Base-by-base conservation (phyloP, 2,888 invertebrate species). In the Zaprionus bogoriensis region DNA sequence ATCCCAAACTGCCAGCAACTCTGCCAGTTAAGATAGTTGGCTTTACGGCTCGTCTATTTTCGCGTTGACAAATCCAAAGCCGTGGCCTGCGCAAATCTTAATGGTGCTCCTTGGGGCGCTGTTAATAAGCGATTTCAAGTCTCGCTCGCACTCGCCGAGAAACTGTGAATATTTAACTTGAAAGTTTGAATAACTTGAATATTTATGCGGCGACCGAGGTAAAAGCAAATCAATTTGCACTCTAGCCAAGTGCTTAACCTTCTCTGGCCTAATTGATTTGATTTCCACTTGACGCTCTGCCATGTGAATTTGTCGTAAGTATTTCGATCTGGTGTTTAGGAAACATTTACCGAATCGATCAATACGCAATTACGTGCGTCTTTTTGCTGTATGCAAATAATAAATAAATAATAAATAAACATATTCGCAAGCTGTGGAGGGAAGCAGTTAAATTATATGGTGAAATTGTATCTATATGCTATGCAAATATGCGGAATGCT, bases 351-450 rank as follows among this genome's bases (percentile, higher is more conserved):
- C 23, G 55, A 63, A 84, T 77, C 87, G 71, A 81, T 84, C 87
- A 86, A 81, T 84, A 81, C 77, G 81, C 81, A 81, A 81, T 81
- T 81, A 84, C 84, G 71, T 9, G 30, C 2, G 48, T 23, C 59
- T 69, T 63, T 63, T 62, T 53, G 45, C 12, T 27, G 22, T 22
- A 41, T n/a, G 23, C 17, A 36, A 12, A 14, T n/a, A 25, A 41
- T 36, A 64, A 47, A 64, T 55, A 39, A 58, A 84, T 36, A 84
- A 79, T 69, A 79, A 69, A 74, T 67, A 74, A 61, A 67, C 44
- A 70, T 59, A 61, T 59, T 53, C 54, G 39, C 46, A 50, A 22
- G 19, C 32, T 27, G 27, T 4, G 36, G 48, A 36, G 14, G 3
- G 32, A 6, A 17, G 58, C 45, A 45, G 51, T 73, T 63, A 68